A percentile compares a stretch with the other conserved stretches of the same genome.
Conservation (phyloP, 2,888 invertebrate genomes). For the Spialia ferax region DNA sequence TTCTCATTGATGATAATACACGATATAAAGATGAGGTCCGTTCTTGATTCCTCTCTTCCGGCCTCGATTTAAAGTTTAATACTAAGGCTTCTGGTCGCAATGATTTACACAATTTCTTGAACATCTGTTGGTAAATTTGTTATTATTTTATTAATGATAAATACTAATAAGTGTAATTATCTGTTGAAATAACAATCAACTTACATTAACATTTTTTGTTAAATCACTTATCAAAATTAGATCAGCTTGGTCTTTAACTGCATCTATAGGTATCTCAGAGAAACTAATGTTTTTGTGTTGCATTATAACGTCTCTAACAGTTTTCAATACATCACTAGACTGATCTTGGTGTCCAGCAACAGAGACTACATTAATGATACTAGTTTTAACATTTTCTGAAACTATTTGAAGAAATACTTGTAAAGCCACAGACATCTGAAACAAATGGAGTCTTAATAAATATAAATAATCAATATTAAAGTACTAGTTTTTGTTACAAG, state of each 20-base stretch:
- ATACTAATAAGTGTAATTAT: background rate
- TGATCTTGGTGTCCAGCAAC: background rate
- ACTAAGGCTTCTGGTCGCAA: constrained; percentile 8
- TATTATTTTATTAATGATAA: background rate
- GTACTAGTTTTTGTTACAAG: no score
- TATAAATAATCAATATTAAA: background rate
- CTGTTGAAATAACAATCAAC: background rate
- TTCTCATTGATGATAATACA: constrained; percentile 5
- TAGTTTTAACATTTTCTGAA: constrained; percentile 12
- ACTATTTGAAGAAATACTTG: constrained; percentile 11
- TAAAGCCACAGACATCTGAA: constrained; percentile 5
- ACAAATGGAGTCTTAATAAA: background rate
- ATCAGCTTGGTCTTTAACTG: background rate
- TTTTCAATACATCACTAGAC: background rate
- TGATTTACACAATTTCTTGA: constrained; percentile 1
- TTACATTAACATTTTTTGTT: constrained; percentile 1
- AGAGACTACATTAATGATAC: constrained; percentile 5
- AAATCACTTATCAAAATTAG: constrained; percentile 15
- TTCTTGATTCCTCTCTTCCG: background rate
- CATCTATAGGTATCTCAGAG: background rate
- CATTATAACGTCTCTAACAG: constrained; percentile 6
- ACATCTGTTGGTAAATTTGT: constrained; percentile 12
- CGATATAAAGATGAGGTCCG: background rate
- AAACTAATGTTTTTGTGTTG: background rate
- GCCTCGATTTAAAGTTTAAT: constrained; percentile 16